These are phyloP conservation scores for Sarcophilus harrisii DNA, from an alignment of 2,797 vertebrate species.

Conservation along the genomic window DNA sequence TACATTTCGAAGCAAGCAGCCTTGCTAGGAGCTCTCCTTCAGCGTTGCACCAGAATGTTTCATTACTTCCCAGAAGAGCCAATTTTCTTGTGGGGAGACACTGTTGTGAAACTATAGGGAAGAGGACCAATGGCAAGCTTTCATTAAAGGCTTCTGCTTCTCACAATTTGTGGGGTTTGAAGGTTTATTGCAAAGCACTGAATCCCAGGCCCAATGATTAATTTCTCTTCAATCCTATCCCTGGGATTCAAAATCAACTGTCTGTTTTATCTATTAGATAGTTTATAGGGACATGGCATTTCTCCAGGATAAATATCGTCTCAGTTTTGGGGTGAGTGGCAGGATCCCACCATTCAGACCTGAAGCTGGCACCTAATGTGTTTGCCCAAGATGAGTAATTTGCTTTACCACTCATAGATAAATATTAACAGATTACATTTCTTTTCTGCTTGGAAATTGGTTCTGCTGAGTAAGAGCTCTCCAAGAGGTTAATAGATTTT, in stretches of 20 bases:
- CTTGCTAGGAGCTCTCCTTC: neutral
- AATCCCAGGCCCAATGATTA: neutral
- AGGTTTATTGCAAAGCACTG: neutral
- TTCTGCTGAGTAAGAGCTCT: conserved; percentile 60
- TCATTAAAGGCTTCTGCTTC: neutral
- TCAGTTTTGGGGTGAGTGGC: conserved; percentile 49
- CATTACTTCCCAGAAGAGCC: neutral
- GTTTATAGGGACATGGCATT: conserved; percentile 35
- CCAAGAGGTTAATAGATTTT: conserved; percentile 64
- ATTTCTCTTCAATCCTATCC: neutral
- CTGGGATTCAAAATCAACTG: neutral
- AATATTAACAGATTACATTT: conserved; percentile 69
- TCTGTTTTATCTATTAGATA: neutral
- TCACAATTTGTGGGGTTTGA: neutral
- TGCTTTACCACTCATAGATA: conserved; percentile 74
- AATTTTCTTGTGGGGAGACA: neutral
- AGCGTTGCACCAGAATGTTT: neutral
- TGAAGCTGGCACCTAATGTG: conserved; percentile 59
- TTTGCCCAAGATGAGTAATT: conserved; percentile 77
- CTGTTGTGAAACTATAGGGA: neutral
- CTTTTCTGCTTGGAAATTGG: conserved; percentile 62
- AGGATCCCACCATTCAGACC: conserved; percentile 49
- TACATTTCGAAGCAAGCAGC: neutral
- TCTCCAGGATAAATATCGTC: conserved; percentile 65
- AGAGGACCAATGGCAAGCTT: neutral